Conservation (phyloP, 2,113 vertebrate genomes). For the Seriola quinqueradiata region DNA sequence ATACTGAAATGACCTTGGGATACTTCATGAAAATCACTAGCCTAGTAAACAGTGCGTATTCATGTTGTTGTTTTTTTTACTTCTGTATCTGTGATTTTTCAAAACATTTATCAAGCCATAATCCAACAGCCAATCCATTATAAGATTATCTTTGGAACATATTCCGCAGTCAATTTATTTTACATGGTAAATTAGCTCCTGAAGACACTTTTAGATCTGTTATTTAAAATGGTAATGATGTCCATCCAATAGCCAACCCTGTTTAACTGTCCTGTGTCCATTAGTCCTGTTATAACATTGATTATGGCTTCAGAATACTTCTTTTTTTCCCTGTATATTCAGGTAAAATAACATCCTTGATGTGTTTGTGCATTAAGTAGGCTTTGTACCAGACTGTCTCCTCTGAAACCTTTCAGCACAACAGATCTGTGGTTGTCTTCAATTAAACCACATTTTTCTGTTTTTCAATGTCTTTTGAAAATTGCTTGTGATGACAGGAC, state of each 20-base stretch:
- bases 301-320: not conserved
- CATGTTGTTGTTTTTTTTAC: not conserved
- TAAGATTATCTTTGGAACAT: not conserved
- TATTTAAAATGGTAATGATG: not conserved
- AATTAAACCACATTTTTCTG: not conserved
- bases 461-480: slow-evolving; percentile 17
- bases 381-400: slow-evolving; percentile 11
- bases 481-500: slow-evolving; percentile 14
- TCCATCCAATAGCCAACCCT: not conserved
- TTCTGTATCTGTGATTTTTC: not conserved
- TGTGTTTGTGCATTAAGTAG: not conserved
- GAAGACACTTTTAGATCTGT: not conserved
- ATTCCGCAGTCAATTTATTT: not conserved
- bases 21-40: not conserved
- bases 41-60: not conserved
- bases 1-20: slow-evolving; percentile 3
- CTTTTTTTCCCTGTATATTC: not conserved
- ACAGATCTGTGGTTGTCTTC: not conserved
- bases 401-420: not conserved
- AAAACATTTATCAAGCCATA: not conserved
- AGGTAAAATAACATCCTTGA: not conserved
- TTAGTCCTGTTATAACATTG: not conserved
- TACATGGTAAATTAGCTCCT: not conserved
- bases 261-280: not conserved
- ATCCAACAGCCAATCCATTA: not conserved